A percentile compares a stretch with the other conserved stretches of the same genome.
Evolutionary conservation across 1,140 invertebrate species (phyloP).

Genomic region (Drosophila littoralis): DNA sequence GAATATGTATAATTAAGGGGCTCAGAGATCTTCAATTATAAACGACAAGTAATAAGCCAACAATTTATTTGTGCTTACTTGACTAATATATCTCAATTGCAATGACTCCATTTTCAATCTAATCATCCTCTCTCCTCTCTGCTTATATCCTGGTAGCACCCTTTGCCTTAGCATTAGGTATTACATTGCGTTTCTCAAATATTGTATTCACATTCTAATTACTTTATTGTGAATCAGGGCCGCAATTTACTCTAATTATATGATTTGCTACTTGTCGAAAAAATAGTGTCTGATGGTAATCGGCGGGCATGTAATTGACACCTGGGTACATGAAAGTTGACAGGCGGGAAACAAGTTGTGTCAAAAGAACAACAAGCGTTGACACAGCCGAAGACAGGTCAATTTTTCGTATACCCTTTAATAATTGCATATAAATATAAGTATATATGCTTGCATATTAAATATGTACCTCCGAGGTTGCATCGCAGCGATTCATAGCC

Average conservation of each 20-base stretch:
- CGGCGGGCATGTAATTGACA: slow-evolving; percentile 2
- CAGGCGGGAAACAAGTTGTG: slow-evolving; percentile 2
- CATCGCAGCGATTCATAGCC: not conserved
- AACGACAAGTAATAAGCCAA: too few relatives aligned
- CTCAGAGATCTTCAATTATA: too few relatives aligned
- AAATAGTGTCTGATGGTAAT: slow-evolving; percentile 4
- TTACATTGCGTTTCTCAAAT: too few relatives aligned
- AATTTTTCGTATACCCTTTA: not conserved
- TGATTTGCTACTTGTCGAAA: not conserved
- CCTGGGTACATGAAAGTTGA: slow-evolving; percentile 9
- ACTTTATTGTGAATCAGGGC: not conserved
- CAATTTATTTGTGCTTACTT: too few relatives aligned
- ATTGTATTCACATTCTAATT: too few relatives aligned
- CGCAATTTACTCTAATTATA: slow-evolving; percentile 7
- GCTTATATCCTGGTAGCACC: too few relatives aligned
- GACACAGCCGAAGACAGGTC: not conserved
- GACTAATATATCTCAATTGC: too few relatives aligned
- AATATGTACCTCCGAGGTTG: not conserved
- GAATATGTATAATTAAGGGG: too few relatives aligned
- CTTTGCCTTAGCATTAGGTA: too few relatives aligned
- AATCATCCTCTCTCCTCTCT: too few relatives aligned
- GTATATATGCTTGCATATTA: not conserved
- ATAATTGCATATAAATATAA: too few relatives aligned
- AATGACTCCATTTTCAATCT: too few relatives aligned
- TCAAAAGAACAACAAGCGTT: not conserved